These are phyloP conservation scores for Selenia dentaria DNA, from an alignment of 2,888 invertebrate genomes.

Conservation along the genomic window DNA sequence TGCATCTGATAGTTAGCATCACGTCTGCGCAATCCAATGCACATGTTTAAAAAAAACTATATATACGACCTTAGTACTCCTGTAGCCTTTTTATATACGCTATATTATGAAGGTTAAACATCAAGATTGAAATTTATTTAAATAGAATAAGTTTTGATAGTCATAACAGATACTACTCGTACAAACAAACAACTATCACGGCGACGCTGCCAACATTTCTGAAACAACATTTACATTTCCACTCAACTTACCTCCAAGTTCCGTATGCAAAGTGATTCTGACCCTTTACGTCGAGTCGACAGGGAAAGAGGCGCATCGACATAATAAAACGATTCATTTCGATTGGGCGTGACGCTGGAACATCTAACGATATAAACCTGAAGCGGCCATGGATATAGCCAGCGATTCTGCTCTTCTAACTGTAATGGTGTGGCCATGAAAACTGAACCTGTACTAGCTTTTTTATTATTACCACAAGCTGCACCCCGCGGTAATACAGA, in stretches of 20 bases:
- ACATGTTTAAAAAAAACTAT: too few relatives aligned
- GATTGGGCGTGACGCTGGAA: constrained; percentile 54
- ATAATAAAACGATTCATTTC: constrained; percentile 58
- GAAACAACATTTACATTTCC: constrained; percentile 19
- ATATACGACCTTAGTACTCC: too few relatives aligned
- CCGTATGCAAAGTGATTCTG: constrained; percentile 33
- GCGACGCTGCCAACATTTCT: constrained; percentile 11
- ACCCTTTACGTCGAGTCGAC: constrained; percentile 28
- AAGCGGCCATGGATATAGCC: constrained; percentile 48
- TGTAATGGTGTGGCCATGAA: constrained; percentile 39
- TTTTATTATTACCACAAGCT: too few relatives aligned
- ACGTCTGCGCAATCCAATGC: too few relatives aligned
- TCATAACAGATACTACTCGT: too few relatives aligned
- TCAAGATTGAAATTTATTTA: too few relatives aligned
- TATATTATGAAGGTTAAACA: too few relatives aligned
- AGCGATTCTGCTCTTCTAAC: constrained; percentile 48
- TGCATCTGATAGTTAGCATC: too few relatives aligned
- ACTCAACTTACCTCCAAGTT: constrained; percentile 24
- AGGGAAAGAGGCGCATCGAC: constrained; percentile 30
- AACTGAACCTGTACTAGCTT: constrained; percentile 1
- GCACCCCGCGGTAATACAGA: too few relatives aligned
- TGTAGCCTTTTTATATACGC: too few relatives aligned
- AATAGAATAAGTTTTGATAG: too few relatives aligned
- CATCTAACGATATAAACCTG: constrained; percentile 60
- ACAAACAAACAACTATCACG: constrained; percentile 5